A percentile compares a stretch with the other conserved stretches of the same genome.
Evolutionary conservation across 2,888 invertebrate genomes (phyloP).

Genomic region (Hylaea fasciaria): DNA sequence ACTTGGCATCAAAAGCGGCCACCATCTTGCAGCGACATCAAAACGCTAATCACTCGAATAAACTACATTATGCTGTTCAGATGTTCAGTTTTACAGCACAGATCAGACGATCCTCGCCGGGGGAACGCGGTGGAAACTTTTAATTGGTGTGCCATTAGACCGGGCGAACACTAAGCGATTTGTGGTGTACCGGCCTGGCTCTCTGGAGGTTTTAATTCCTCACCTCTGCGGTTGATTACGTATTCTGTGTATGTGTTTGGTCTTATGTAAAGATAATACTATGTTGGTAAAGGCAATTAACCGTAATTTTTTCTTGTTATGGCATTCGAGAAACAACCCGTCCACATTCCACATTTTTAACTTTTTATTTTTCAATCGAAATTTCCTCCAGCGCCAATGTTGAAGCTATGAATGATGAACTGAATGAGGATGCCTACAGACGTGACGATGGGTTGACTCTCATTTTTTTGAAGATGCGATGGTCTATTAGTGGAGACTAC

Average conservation of each 20-base stretch:
- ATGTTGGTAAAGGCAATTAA: neutral
- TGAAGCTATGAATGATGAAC: too few species aligned
- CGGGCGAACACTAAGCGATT: conserved; percentile 83
- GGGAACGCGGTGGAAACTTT: conserved; percentile 79
- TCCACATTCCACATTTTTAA: too few species aligned
- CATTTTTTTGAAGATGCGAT: too few species aligned
- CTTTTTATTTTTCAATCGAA: too few species aligned
- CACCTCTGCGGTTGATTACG: conserved; percentile 64
- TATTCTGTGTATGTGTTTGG: conserved; percentile 22
- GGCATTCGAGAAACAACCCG: too few species aligned
- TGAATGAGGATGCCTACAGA: too few species aligned
- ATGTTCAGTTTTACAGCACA: conserved; percentile 81
- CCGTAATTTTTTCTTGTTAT: too few species aligned
- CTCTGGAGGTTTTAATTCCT: conserved; percentile 77
- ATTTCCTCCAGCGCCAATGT: too few species aligned
- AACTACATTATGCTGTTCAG: conserved; percentile 78
- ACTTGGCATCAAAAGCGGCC: conserved; percentile 43
- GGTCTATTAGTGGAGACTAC: too few species aligned
- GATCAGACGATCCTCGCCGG: conserved; percentile 67
- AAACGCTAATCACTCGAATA: conserved; percentile 77
- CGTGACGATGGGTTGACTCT: too few species aligned
- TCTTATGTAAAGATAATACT: conserved; percentile 12
- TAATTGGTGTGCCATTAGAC: conserved; percentile 85
- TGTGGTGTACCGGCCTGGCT: conserved; percentile 83
- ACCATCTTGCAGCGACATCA: conserved; percentile 66